These are phyloP conservation scores for Nothocercus julius DNA, from an alignment of 2,113 vertebrate species.

Conservation along the genomic window DNA sequence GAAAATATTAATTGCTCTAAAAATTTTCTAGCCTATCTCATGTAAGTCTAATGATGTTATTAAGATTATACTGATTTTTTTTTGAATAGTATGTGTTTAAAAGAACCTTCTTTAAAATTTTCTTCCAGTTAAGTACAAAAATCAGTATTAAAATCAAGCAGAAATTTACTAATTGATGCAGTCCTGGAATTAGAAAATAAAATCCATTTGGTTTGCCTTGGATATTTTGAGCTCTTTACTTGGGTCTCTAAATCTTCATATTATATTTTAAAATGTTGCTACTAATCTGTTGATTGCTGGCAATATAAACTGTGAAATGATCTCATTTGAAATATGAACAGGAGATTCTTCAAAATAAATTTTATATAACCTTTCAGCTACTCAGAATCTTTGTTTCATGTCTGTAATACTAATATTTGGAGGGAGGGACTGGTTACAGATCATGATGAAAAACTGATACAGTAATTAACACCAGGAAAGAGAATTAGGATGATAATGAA, in stretches of 20 bases:
- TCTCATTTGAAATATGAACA: not conserved
- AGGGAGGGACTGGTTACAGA: not conserved
- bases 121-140: not conserved
- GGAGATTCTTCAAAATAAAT: not conserved
- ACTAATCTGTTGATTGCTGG: not conserved
- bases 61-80: not conserved
- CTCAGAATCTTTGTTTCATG: not conserved
- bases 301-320: not conserved
- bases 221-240: not conserved
- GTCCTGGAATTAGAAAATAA: not conserved
- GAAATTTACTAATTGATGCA: no score
- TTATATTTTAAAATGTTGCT: not conserved
- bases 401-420: not conserved
- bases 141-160: not conserved
- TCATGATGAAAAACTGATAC: not conserved
- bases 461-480: not conserved
- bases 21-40: not conserved
- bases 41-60: not conserved
- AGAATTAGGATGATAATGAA: not conserved
- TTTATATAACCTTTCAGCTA: not conserved
- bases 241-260: not conserved
- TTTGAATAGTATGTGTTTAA: not conserved
- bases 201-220: not conserved
- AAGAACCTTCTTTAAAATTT: not conserved
- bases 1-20: not conserved